These are phyloP conservation scores for Cyclargus thomasi DNA, from an alignment of 1,140 invertebrate genomes.

Conservation along the genomic window DNA sequence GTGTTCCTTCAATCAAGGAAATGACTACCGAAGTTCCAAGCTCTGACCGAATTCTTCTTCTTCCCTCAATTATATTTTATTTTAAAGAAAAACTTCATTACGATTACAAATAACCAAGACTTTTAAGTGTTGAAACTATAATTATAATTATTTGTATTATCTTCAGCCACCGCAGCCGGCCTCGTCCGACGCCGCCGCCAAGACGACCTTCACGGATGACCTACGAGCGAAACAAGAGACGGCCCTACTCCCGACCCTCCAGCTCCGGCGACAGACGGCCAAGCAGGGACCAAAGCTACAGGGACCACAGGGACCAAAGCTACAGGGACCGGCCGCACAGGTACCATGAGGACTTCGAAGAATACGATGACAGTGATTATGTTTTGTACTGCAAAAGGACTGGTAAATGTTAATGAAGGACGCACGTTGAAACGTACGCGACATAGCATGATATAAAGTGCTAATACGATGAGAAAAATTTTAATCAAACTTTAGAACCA, in stretches of 20 bases:
- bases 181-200: constrained; percentile 24
- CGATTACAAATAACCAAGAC: background rate
- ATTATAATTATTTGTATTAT: constrained; percentile 18
- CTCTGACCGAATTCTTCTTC: too few species aligned
- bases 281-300: background rate
- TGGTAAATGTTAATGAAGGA: constrained; percentile 38
- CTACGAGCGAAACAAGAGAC: constrained; percentile 43
- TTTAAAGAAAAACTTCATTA: background rate
- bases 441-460: background rate
- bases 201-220: constrained; percentile 39
- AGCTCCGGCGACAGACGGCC: constrained; percentile 19
- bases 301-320: constrained; percentile 19
- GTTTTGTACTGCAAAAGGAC: constrained; percentile 43
- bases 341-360: constrained; percentile 43
- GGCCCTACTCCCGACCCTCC: constrained; percentile 30
- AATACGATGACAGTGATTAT: constrained; percentile 44
- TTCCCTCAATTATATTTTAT: too few species aligned
- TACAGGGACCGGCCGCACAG: constrained; percentile 30
- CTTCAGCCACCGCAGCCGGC: constrained; percentile 38
- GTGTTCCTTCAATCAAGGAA: too few species aligned
- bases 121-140: background rate
- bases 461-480: too few species aligned
- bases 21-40: too few species aligned
- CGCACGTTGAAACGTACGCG: background rate
- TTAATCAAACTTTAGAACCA: too few species aligned